Conservation (phyloP, 2,113 vertebrate species). For the Onychostruthus taczanowskii region DNA sequence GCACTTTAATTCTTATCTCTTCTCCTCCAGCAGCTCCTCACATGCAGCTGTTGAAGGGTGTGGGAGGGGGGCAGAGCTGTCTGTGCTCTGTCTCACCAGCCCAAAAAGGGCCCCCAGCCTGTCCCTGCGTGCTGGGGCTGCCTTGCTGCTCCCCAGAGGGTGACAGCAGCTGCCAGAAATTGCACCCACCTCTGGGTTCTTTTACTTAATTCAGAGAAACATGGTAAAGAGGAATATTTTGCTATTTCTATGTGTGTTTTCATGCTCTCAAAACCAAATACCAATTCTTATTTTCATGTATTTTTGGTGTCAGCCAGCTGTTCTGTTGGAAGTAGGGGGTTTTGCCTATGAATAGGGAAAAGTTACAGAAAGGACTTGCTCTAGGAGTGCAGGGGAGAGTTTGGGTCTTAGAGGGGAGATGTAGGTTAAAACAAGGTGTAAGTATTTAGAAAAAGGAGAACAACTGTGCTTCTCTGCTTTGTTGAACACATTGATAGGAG, state of each 20-base stretch:
- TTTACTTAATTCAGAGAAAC: background rate
- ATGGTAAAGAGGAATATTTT: background rate
- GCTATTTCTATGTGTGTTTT: background rate
- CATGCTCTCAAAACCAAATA: background rate
- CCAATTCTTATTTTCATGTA: fast-evolving
- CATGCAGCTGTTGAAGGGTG: fast-evolving
- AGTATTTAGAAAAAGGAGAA: background rate
- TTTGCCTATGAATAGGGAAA: fast-evolving
- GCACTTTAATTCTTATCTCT: background rate
- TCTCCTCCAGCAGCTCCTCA: background rate
- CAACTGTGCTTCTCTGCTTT: background rate
- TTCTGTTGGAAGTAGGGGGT: background rate
- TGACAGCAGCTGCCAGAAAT: background rate
- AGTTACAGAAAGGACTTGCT: background rate
- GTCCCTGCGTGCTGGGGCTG: fast-evolving
- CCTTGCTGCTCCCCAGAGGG: background rate
- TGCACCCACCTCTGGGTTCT: background rate
- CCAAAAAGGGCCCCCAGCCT: background rate
- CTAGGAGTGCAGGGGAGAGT: background rate
- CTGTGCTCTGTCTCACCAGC: fast-evolving
- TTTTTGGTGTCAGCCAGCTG: background rate
- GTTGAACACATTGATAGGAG: background rate
- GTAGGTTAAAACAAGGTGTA: background rate
- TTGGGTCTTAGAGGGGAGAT: background rate
- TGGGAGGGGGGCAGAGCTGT: background rate